Percentiles rank a stretch among this genome's conserved stretches.
Conservation (phyloP, 2,888 invertebrate species). For the Drosophila pegasa region DNA sequence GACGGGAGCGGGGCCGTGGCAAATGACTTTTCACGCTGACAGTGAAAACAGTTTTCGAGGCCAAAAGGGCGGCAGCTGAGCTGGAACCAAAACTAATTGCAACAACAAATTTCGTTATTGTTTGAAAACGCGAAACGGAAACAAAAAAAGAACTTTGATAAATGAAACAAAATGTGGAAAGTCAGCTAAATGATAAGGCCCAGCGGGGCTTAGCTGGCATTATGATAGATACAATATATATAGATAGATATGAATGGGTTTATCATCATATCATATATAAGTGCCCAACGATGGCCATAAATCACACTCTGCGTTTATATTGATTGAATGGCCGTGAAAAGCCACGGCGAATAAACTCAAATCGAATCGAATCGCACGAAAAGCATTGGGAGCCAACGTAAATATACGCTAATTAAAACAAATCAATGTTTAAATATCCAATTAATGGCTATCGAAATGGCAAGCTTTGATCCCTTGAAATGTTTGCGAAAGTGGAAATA, state of each 20-base stretch:
- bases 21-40: constrained; percentile 64
- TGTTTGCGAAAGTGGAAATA: constrained; percentile 7
- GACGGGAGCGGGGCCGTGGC: constrained; percentile 9
- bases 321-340: constrained; percentile 9
- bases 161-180: constrained; percentile 37
- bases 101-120: constrained; percentile 34
- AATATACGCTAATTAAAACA: constrained; percentile 25
- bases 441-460: constrained; percentile 5
- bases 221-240: constrained; percentile 18
- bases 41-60: constrained; percentile 42
- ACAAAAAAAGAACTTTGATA: constrained; percentile 29
- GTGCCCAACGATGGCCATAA: constrained; percentile 16
- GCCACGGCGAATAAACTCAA: neutral
- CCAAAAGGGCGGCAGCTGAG: constrained; percentile 31
- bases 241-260: constrained; percentile 29
- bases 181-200: constrained; percentile 37
- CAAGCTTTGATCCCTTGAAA: constrained; percentile 16
- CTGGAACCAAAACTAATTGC: constrained; percentile 60
- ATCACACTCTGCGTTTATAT: constrained; percentile 6
- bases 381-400: neutral
- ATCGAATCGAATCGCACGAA: neutral
- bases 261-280: constrained; percentile 18
- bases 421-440: constrained; percentile 14
- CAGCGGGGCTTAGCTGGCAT: constrained; percentile 13
- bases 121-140: neutral